Conservation (phyloP, 2,888 invertebrate genomes). For the Hoplodrina ambigua region DNA sequence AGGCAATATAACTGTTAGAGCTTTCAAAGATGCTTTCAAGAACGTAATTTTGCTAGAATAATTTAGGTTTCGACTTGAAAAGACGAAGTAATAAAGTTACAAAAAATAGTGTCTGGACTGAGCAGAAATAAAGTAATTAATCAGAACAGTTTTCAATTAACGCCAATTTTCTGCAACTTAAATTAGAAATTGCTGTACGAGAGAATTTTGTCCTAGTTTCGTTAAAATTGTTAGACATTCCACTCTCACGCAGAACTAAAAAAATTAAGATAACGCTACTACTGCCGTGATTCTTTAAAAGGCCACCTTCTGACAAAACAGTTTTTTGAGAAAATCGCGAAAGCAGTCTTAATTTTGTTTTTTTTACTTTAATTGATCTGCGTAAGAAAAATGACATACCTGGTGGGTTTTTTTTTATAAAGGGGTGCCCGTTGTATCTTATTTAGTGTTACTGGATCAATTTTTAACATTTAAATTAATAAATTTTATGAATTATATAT, state of each 20-base stretch:
- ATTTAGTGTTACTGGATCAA: no score
- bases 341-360: no score
- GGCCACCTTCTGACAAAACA: no score
- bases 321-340: no score
- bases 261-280: conserved; percentile 36
- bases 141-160: conserved; percentile 43
- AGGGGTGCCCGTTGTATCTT: no score
- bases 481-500: no score
- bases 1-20: neutral
- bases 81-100: neutral
- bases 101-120: neutral
- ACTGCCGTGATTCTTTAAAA: no score
- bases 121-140: conserved; percentile 29
- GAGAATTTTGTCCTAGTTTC: conserved; percentile 41
- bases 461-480: no score
- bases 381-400: no score
- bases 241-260: conserved; percentile 27
- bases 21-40: conserved; percentile 8
- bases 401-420: no score
- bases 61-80: neutral
- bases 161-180: conserved; percentile 45
- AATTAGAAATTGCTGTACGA: conserved; percentile 38
- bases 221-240: conserved; percentile 25
- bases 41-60: conserved; percentile 7
- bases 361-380: no score